Conservation (phyloP, 1,140 invertebrate species). For the Fopius arisanus region DNA sequence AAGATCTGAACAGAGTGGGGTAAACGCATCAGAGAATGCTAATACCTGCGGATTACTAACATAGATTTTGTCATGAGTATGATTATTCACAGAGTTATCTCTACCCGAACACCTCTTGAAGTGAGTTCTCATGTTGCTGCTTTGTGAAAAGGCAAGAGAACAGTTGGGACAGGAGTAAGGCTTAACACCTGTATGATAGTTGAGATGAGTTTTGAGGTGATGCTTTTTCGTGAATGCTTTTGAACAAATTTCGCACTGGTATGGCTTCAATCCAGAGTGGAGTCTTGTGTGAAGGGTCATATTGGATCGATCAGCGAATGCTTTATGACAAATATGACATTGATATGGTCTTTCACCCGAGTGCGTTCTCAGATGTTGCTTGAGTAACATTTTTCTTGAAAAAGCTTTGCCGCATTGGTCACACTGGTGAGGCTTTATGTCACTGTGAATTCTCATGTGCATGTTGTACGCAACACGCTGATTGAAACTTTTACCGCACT, state of each 20-base stretch:
- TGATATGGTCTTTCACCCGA: slow-evolving; percentile 81
- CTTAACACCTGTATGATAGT: slow-evolving; percentile 80
- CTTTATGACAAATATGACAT: slow-evolving; percentile 73
- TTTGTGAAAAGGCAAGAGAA: slow-evolving; percentile 77
- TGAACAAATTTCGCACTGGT: slow-evolving; percentile 83
- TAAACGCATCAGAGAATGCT: no score
- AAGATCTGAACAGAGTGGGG: slow-evolving; percentile 5
- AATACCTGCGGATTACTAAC: no score
- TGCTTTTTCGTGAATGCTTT: slow-evolving; percentile 89
- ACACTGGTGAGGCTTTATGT: slow-evolving; percentile 87
- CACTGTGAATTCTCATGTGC: slow-evolving; percentile 82
- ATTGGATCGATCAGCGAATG: slow-evolving; percentile 83
- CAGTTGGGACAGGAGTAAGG: slow-evolving; percentile 80
- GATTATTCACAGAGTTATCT: no score
- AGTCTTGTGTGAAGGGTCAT: slow-evolving; percentile 81
- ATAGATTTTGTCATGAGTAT: no score
- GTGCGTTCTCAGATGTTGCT: slow-evolving; percentile 80
- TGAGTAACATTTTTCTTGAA: slow-evolving; percentile 81
- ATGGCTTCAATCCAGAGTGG: slow-evolving; percentile 86
- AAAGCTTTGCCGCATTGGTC: slow-evolving; percentile 86
- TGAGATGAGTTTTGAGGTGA: slow-evolving; percentile 84
- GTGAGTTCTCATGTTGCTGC: slow-evolving; percentile 82
- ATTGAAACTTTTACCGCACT: slow-evolving; percentile 81
- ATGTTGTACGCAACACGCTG: slow-evolving; percentile 84
- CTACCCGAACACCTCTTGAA: slow-evolving; percentile 72